Evolutionary conservation across 1,140 invertebrate genomes (phyloP).

Genomic region (Triops cancriformis): DNA sequence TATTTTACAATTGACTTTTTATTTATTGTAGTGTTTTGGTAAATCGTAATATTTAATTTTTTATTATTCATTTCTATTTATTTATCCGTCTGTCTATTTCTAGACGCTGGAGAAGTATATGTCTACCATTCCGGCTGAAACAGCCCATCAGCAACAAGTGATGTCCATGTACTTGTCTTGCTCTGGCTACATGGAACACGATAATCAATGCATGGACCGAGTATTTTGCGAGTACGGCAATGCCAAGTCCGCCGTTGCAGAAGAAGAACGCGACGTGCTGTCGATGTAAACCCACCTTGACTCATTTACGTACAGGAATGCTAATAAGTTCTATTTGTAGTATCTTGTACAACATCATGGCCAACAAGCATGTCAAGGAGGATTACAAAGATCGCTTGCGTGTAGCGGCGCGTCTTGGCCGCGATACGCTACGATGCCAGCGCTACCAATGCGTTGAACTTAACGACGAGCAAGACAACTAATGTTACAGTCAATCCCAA

Average conservation of each 20-base stretch:
- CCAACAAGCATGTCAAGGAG: constrained; percentile 32
- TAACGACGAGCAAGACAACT: not conserved
- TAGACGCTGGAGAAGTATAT: constrained; percentile 28
- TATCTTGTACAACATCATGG: constrained; percentile 35
- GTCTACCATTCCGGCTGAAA: constrained; percentile 25
- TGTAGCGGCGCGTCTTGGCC: constrained; percentile 31
- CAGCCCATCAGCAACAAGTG: constrained; percentile 32
- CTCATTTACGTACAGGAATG: not conserved
- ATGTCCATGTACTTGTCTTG: constrained; percentile 37
- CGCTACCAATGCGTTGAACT: constrained; percentile 25
- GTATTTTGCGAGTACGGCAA: constrained; percentile 41
- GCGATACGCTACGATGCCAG: constrained; percentile 20
- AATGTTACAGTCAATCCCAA: not conserved
- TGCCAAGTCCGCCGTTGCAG: constrained; percentile 37
- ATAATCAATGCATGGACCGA: constrained; percentile 36
- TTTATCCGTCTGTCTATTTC: not conserved
- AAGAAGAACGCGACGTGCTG: constrained; percentile 33
- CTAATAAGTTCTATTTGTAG: constrained; percentile 28
- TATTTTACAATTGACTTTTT: too few species aligned
- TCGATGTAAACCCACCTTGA: constrained; percentile 32
- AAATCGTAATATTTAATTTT: not conserved
- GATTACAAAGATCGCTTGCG: constrained; percentile 34
- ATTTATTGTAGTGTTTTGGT: too few species aligned
- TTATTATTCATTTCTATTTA: not conserved
- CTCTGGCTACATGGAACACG: constrained; percentile 33